Percentiles rank a stretch among this genome's conserved stretches.
Conservation (phyloP, 2,888 invertebrate species). For the Conops quadrifasciatus region DNA sequence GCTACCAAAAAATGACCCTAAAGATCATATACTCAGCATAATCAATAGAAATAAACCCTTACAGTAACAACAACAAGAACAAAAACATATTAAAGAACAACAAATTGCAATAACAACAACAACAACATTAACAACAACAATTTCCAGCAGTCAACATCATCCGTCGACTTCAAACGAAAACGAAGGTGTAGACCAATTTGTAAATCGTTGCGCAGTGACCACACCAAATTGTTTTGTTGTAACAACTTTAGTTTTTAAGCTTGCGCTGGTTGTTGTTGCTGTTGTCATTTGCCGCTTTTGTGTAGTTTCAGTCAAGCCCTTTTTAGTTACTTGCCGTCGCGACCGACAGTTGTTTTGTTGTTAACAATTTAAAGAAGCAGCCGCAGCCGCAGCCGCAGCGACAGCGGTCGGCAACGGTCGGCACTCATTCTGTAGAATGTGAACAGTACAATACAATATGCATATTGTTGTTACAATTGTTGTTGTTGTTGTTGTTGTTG, state of each 20-base stretch:
- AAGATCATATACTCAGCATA: conserved; percentile 41
- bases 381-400: not conserved
- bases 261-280: conserved; percentile 33
- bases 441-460: too few relatives aligned
- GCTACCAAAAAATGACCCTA: conserved; percentile 46
- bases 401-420: conserved; percentile 3
- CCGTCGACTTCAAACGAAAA: conserved; percentile 43
- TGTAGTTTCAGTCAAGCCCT: conserved; percentile 28
- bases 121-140: conserved; percentile 14
- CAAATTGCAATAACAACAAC: not conserved
- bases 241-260: not conserved
- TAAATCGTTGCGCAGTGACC: conserved; percentile 48
- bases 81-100: not conserved
- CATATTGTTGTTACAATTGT: too few relatives aligned
- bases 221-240: conserved; percentile 33
- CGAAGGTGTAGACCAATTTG: conserved; percentile 61
- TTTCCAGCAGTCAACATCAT: too few relatives aligned
- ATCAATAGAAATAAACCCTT: conserved; percentile 23
- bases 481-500: conserved; percentile 51
- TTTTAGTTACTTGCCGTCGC: conserved; percentile 43
- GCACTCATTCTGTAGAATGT: too few relatives aligned
- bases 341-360: conserved; percentile 44
- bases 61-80: conserved; percentile 33
- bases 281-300: not conserved
- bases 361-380: conserved; percentile 9